Evolutionary conservation across 2,888 invertebrate genomes (phyloP).

Genomic region (Mamestra brassicae): DNA sequence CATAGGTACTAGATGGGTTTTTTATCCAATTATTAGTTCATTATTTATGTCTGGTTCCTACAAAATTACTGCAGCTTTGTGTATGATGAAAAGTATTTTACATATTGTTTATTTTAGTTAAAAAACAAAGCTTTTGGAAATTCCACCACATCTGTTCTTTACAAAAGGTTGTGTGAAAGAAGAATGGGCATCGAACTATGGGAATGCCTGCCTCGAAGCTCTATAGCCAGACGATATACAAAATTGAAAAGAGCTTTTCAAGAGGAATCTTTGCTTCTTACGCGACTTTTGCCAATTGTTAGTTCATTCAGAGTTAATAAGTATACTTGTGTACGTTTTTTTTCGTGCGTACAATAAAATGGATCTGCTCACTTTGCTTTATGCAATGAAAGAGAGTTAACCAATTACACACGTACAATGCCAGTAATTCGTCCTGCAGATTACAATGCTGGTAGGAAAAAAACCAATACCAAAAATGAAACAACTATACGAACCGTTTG

Average conservation of each 20-base stretch:
- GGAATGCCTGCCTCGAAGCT: too few species aligned
- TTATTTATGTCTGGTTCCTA: too few species aligned
- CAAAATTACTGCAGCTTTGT: not conserved
- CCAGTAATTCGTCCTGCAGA: not conserved
- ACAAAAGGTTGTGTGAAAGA: not conserved
- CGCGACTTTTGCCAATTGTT: too few species aligned
- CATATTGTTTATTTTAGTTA: not conserved
- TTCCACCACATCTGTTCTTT: not conserved
- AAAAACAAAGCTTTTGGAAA: not conserved
- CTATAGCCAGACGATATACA: too few species aligned
- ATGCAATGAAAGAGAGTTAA: not conserved
- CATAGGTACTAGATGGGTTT: too few species aligned
- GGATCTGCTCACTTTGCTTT: not conserved
- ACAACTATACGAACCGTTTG: slow-evolving; percentile 5
- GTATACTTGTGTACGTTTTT: not conserved
- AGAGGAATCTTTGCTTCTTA: too few species aligned
- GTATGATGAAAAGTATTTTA: not conserved
- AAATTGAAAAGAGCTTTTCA: too few species aligned
- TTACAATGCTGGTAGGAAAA: not conserved
- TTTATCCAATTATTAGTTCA: too few species aligned
- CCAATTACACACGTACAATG: not conserved
- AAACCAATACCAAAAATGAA: not conserved
- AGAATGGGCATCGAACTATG: too few species aligned
- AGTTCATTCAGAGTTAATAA: too few species aligned
- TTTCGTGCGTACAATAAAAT: not conserved